Base-by-base conservation (phyloP, 2,113 vertebrate genomes). In the Pomatorhinus ruficollis region DNA sequence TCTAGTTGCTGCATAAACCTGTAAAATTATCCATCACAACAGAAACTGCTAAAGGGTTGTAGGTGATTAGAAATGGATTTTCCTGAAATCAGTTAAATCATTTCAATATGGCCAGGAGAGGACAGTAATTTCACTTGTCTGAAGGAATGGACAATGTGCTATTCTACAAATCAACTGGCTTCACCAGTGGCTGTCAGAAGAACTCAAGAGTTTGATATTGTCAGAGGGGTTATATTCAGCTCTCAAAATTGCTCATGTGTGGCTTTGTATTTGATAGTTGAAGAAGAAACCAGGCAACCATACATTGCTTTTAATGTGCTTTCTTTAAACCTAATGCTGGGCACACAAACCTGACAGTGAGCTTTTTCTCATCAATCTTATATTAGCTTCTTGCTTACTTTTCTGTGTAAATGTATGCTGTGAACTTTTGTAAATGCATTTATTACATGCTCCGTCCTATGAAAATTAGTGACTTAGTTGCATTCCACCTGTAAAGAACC, bases 221-320 rank as follows among this genome's bases (percentile, higher is more conserved):
- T 79, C 91, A 83, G n/a, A 89, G 72, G 94, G 47, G 69, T 83
- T 93, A 68, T 21, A 75, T 82, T 79, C 83, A 60, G 64, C 83
- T 94, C 82, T 95, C 69, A 89, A 27, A 93, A 91, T n/a, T 94
- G 87, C 52, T 96, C 94, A 96, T 78, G 93, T 93, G 89, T 95
- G 69, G 69, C 89, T 89, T 79, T 71, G 60, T 75, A 45, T 75
- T 82, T 95, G 72, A 95, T 95, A 89, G 87, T 24, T 83, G 39
- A 82, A 76, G 64, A 93, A 74, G 75, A 95, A 93, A 95, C 15
- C 72, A 92, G 89, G 91, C 93, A 95, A 87, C 72, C 89, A 87
- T 78, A 94, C 44, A n/a, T 37, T 33, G 68, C 59, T 77, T 88
- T 91, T 92, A 79, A 89, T 30, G 72, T 31, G 20, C 66, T 88